Percentiles rank a stretch among this genome's conserved stretches.
These are phyloP conservation scores for Proisotoma minuta DNA, from an alignment of 2,888 invertebrate genomes.

Conservation along the genomic window DNA sequence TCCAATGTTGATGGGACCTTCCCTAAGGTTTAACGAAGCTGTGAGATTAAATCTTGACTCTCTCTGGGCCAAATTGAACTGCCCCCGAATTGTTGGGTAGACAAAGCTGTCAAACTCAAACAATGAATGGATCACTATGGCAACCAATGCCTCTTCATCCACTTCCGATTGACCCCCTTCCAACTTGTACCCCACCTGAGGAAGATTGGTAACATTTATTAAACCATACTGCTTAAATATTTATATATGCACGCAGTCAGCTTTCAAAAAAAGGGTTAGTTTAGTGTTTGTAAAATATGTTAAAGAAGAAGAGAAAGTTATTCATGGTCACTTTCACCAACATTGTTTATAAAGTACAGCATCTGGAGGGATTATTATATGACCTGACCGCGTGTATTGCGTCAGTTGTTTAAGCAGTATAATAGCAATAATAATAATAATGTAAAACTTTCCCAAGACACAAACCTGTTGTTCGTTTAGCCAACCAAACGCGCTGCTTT, in stretches of 20 bases:
- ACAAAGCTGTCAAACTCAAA: slow-evolving; percentile 57
- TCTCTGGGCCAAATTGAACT: slow-evolving; percentile 57
- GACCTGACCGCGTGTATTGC: too few species aligned
- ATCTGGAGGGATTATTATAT: too few species aligned
- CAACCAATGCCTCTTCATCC: slow-evolving; percentile 39
- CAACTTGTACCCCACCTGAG: slow-evolving; percentile 44
- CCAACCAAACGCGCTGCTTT: slow-evolving; percentile 42
- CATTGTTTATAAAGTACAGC: too few species aligned
- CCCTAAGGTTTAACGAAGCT: slow-evolving; percentile 43
- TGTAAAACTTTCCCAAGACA: too few species aligned
- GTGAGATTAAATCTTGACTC: slow-evolving; percentile 47
- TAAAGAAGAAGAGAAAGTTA: too few species aligned
- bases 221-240: too few species aligned
- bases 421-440: too few species aligned
- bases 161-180: slow-evolving; percentile 41
- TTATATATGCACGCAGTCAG: too few species aligned
- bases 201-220: not conserved
- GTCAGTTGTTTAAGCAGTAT: too few species aligned
- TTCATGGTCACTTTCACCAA: too few species aligned
- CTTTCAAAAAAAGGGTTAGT: too few species aligned
- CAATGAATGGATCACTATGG: slow-evolving; percentile 45
- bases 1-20: slow-evolving; percentile 47
- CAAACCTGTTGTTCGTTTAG: slow-evolving; percentile 44
- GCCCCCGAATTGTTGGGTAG: slow-evolving; percentile 59
- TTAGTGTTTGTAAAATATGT: too few species aligned